These are phyloP conservation scores for Rhadina sibilatrix DNA, from an alignment of 2,113 vertebrate genomes.

Conservation along the genomic window DNA sequence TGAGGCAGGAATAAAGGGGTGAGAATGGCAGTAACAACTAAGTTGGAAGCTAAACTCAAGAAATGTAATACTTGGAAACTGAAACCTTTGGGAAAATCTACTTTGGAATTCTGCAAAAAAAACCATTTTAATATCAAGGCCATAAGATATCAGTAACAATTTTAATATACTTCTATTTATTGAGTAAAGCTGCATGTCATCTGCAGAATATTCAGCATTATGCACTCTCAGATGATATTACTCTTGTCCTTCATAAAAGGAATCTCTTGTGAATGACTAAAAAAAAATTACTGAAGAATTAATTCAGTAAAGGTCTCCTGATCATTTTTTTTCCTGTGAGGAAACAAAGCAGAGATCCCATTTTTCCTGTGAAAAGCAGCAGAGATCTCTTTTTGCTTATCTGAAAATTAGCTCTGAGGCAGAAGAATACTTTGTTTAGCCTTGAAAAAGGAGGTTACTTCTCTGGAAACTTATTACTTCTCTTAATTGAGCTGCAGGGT, in stretches of 20 bases:
- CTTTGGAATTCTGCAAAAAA: neutral
- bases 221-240: neutral
- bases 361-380: neutral
- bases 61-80: neutral
- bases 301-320: neutral
- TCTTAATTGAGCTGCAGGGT: neutral
- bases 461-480: neutral
- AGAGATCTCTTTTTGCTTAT: neutral
- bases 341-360: neutral
- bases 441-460: neutral
- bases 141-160: neutral
- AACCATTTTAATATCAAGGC: fast-evolving
- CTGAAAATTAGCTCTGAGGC: neutral
- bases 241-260: neutral
- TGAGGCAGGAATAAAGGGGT: neutral
- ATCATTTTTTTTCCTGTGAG: neutral
- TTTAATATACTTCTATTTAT: neutral
- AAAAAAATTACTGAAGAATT: neutral
- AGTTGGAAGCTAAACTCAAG: neutral
- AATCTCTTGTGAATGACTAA: neutral
- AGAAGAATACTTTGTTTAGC: neutral
- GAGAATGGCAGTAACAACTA: neutral
- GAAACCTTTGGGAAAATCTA: neutral
- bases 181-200: neutral
- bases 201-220: neutral